A percentile compares a stretch with the other conserved stretches of the same genome.
Conservation (phyloP, 2,888 invertebrate genomes). For the Aspidapion aeneum region DNA sequence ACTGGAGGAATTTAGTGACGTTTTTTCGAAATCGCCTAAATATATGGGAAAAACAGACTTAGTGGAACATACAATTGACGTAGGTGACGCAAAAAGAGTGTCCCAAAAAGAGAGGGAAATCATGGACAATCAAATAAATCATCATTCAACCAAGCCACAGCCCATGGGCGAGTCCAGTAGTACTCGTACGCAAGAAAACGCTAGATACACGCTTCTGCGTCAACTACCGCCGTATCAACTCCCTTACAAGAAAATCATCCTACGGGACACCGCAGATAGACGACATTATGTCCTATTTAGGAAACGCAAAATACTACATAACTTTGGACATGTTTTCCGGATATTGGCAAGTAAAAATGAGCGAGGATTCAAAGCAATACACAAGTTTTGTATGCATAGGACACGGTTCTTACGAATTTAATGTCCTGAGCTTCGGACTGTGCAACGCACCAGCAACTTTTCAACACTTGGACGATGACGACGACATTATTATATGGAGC, state of each 20-base stretch:
- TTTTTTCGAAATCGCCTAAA: background rate
- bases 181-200: conserved; percentile 1
- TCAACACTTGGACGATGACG: background rate
- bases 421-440: conserved; percentile 3
- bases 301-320: background rate
- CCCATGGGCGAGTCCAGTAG: conserved; percentile 9
- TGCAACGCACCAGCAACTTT: background rate
- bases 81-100: conserved; percentile 1
- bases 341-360: conserved; percentile 1
- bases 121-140: background rate
- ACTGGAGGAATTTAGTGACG: background rate
- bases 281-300: background rate
- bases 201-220: background rate
- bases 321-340: conserved; percentile 1
- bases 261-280: background rate
- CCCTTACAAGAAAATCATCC: background rate
- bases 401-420: conserved; percentile 7
- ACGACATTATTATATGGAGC: background rate
- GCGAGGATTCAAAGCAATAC: conserved; percentile 1
- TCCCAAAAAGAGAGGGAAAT: conserved; percentile 8
- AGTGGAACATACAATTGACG: conserved; percentile 3
- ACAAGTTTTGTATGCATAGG: background rate
- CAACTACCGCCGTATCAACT: conserved; percentile 1
- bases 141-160: conserved; percentile 4
- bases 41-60: background rate